Conservation (phyloP, 2,113 vertebrate species). For the Leucopsar rothschildi region DNA sequence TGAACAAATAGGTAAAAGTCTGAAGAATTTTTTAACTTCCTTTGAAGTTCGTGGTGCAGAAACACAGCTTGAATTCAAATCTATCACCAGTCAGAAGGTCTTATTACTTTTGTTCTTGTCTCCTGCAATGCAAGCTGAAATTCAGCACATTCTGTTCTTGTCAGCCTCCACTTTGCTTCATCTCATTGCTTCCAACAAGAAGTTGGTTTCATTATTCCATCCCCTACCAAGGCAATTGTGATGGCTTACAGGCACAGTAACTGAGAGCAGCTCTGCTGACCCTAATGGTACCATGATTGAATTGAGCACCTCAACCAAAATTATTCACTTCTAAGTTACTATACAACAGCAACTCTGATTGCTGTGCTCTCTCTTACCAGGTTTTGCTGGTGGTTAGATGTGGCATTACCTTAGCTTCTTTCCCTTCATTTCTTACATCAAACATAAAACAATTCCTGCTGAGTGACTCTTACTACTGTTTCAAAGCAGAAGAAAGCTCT, state of each 20-base stretch:
- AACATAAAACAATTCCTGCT: not conserved
- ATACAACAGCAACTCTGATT: not conserved
- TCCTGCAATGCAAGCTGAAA: not conserved
- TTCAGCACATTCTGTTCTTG: not conserved
- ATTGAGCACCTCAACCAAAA: not conserved
- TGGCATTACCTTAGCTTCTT: not conserved
- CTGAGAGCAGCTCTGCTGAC: not conserved
- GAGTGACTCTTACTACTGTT: not conserved
- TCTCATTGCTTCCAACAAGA: not conserved
- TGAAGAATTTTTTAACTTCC: not conserved
- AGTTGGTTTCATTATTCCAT: not conserved
- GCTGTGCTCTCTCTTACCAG: not conserved
- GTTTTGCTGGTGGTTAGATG: not conserved
- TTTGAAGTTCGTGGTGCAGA: not conserved
- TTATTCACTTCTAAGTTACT: not conserved
- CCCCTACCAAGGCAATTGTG: not conserved
- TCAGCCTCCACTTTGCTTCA: not conserved
- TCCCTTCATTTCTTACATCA: not conserved
- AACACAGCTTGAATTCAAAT: not conserved
- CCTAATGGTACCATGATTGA: rapidly evolving
- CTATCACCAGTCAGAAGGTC: not conserved
- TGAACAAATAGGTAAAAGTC: not conserved
- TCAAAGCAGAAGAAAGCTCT: not conserved
- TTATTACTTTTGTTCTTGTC: not conserved
- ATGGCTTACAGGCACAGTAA: rapidly evolving